Evolutionary conservation across 2,888 invertebrate species (phyloP).

Genomic region (Himalopsyche japonica): DNA sequence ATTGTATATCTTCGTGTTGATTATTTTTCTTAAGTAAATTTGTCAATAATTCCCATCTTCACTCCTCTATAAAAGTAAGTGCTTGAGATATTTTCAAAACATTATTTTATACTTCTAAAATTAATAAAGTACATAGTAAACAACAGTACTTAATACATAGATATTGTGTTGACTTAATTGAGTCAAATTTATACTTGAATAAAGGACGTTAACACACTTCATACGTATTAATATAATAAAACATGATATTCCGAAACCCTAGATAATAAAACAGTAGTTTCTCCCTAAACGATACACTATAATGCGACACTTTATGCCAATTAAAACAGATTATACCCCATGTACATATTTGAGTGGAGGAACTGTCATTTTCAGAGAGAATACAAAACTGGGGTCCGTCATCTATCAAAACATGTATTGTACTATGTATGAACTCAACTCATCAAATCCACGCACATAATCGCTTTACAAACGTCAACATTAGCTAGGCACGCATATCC

Average conservation of each 20-base stretch:
- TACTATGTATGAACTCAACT: neutral
- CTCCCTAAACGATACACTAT: neutral
- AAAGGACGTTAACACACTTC: neutral
- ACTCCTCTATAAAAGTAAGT: too few species aligned
- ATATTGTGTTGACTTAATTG: too few species aligned
- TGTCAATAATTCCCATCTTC: too few species aligned
- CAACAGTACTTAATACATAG: too few species aligned
- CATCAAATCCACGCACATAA: neutral
- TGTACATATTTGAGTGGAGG: neutral
- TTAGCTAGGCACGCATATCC: neutral
- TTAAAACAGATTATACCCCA: neutral
- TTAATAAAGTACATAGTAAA: too few species aligned
- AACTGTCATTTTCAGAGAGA: neutral
- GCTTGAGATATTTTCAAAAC: too few species aligned
- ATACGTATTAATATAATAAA: neutral
- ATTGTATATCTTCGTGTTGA: too few species aligned
- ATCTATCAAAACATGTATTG: neutral
- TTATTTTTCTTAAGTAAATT: too few species aligned
- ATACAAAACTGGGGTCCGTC: neutral
- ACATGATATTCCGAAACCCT: neutral
- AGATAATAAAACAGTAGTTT: neutral
- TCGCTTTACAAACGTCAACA: neutral
- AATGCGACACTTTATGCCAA: neutral
- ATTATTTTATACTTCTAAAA: too few species aligned
- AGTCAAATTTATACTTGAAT: neutral